Evolutionary conservation across 2,113 vertebrate genomes (phyloP), one percentile per base, ranked within the genome.

Genomic region (Gobio gobio): DNA sequence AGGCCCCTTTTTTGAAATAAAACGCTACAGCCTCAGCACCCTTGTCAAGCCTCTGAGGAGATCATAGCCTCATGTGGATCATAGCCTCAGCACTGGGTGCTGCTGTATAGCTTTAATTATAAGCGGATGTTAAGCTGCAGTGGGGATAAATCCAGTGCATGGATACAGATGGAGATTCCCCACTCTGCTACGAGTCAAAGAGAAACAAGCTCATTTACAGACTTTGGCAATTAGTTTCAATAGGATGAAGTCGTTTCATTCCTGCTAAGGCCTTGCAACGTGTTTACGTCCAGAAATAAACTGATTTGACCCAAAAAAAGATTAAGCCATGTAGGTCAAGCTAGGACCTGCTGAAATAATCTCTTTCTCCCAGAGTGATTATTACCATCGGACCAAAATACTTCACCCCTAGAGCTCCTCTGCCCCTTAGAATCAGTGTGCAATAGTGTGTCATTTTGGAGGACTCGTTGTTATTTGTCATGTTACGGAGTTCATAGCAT

Each of bases 251-350:
- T 59, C 10, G n/a, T 81, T 86, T 72, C 24, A 45, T 82, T 66
- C 54, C 54, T n/a, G 72, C 36, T n/a, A 12, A 73, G 82, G 43
- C 40, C 20, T 16, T 73, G 29, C 8, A 18, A 64, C 29, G 47
- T 85, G 77, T 78, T 76, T 24, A 40, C 10, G 3, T 86, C 78
- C 75, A 83, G 59, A 22, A 84, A 74, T 72, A 73, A 70, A 84
- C 68, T 83, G 81, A 87, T 86, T 87, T 78, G 72, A 82, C 84
- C 18, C 36, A 45, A 58, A 82, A 59, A 89, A 83, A 74, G 74
- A 82, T 85, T 87, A 88, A 85, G 83, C 45, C 83, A 86, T 83
- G 85, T 87, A 83, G 83, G 85, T 86, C 86, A 86, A 76, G 49
- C 78, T 40, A 75, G 40, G 54, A 63, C 81, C 64, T 63, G 49